A percentile compares a stretch with the other conserved stretches of the same genome.
phyloP scores from a whole-genome alignment of 30 jellyfish, hydroid and myxozoan genomes.

The Sanderia malayensis region DNA sequence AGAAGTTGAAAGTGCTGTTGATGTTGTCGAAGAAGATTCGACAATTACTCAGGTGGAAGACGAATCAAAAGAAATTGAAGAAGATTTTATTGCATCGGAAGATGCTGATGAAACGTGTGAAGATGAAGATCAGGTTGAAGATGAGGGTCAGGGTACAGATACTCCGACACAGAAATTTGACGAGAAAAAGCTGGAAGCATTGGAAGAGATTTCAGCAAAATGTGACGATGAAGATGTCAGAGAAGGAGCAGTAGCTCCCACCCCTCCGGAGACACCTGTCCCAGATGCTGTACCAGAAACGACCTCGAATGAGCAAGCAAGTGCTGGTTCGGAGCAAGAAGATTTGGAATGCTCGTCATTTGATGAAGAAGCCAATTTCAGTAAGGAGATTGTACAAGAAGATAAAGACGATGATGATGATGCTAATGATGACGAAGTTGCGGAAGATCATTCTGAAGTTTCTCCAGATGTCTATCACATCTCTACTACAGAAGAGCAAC shows the following conservation, averaged over 20 bases:
- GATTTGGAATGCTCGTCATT: neutral
- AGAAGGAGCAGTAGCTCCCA: conserved; percentile 68
- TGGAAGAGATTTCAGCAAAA: conserved; percentile 58
- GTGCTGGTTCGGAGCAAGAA: neutral
- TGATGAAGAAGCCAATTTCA: neutral
- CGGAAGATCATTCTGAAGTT: neutral
- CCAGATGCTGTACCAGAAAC: conserved; percentile 34
- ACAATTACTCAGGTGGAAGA: neutral
- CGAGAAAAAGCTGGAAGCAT: conserved; percentile 35
- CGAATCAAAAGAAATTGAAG: no score
- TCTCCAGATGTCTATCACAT: neutral
- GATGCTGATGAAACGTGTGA: neutral
- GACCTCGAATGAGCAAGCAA: neutral
- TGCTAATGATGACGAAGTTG: neutral
- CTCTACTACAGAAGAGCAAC: neutral
- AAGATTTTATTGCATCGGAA: neutral
- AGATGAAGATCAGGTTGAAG: neutral
- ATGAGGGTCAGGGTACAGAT: conserved; percentile 6
- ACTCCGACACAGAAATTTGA: conserved; percentile 25
- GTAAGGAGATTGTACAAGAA: neutral
- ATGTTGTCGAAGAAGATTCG: no score
- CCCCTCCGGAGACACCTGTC: conserved; percentile 70
- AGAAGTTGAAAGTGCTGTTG: neutral
- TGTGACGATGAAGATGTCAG: conserved; percentile 52
- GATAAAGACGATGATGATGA: neutral